Base-by-base conservation (phyloP, 2,888 invertebrate species). In the Yponomeuta cagnagella region DNA sequence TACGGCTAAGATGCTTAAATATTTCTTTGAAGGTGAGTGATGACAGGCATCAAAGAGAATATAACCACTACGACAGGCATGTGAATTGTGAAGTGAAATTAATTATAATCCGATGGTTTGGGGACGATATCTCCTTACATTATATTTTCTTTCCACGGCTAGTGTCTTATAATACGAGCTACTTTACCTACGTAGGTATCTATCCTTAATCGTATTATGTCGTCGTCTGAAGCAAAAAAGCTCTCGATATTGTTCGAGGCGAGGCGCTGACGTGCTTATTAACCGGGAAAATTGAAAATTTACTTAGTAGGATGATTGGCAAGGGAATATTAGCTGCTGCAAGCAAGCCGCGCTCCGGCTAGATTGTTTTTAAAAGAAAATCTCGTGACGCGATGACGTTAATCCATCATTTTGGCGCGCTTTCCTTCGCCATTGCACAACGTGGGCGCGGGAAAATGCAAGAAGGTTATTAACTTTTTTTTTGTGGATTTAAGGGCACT, bases 201-300 rank as follows among this genome's bases (percentile, higher is more conserved):
- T 65, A 65, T 48, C 68, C 31, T 52, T 68, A 52, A 68, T 68
- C 52, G 52, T 37, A 52, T 68, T 68, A 68, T 52, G 52, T 30
- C 68, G 23, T 23, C 30, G 43, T 48, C 52, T 52, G 68, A 68
- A 52, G 52, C 48, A 52, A 67, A 67, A 68, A 68, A 43, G 76
- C 72, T 73, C 75, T 74, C 78, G 80, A 84, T 84, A 88, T 87
- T 88, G 88, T 88, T 80, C 78, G 76, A 81, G 80, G 82, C 83
- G 83, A 77, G 77, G 77, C 74, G 81, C 77, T 89, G 91, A 89
- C 90, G 87, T 83, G 84, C 88, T 90, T 91, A 91, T 92, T 91
- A 91, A 84, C 78, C 80, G 86, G 82, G 88, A 83, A 90, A 90
- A 90, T 90, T 90, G 90, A 89, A 91, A 91, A 91, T 89, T 90